These are phyloP conservation scores for Eulimnadia texana DNA, from an alignment of 1,140 invertebrate genomes.

Conservation along the genomic window DNA sequence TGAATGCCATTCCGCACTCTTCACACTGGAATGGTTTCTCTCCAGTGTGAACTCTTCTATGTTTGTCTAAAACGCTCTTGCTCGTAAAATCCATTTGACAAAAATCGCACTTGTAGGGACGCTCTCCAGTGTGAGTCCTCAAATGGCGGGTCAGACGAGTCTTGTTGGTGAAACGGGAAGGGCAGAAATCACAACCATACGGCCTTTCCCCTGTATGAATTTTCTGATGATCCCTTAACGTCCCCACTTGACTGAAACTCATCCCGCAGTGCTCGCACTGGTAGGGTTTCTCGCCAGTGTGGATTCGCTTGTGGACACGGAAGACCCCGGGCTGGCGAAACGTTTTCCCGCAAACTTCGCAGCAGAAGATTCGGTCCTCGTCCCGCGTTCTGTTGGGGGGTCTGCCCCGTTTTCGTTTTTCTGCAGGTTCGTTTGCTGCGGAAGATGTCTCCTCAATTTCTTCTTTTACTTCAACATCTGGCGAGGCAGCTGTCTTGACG, in stretches of 20 bases:
- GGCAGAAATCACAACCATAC: not conserved
- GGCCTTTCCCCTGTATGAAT: conserved; percentile 58
- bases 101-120: conserved; percentile 39
- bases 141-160: conserved; percentile 38
- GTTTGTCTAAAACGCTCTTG: conserved; percentile 33
- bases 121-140: conserved; percentile 39
- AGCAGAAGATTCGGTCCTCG: conserved; percentile 23
- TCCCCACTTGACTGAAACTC: conserved; percentile 63
- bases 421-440: not conserved
- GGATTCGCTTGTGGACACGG: conserved; percentile 58
- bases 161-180: conserved; percentile 7
- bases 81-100: conserved; percentile 36
- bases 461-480: no score
- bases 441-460: no score
- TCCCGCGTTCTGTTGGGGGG: not conserved
- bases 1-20: conserved; percentile 27
- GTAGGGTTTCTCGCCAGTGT: conserved; percentile 77
- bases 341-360: conserved; percentile 48
- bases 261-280: conserved; percentile 67
- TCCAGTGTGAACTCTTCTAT: conserved; percentile 37
- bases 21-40: conserved; percentile 39
- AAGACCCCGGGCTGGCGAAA: conserved; percentile 59
- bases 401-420: not conserved
- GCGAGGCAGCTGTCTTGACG: no score
- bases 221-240: conserved; percentile 67